Percentiles rank a stretch among this genome's conserved stretches.
Evolutionary conservation across 2,113 vertebrate species (phyloP).

Genomic region (Heterochromis multidens): DNA sequence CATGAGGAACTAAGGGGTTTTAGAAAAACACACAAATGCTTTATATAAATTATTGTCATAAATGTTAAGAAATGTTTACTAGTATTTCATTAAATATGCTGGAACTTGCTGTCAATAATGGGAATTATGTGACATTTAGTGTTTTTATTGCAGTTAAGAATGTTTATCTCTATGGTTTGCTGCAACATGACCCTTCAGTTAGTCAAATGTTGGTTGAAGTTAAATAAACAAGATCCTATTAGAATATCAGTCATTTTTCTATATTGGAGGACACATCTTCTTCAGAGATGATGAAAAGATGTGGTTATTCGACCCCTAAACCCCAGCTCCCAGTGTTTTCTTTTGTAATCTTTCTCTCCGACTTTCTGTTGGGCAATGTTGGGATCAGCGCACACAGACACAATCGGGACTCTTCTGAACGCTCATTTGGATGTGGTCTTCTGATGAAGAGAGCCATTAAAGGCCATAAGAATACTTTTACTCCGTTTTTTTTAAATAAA

Average conservation of each 20-base stretch:
- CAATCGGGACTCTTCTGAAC: neutral
- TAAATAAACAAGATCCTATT: neutral
- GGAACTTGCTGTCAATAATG: neutral
- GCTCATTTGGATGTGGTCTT: neutral
- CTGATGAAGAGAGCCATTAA: neutral
- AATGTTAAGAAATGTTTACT: neutral
- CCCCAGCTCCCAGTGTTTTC: neutral
- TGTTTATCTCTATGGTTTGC: neutral
- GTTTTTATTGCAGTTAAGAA: neutral
- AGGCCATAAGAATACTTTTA: neutral
- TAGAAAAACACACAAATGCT: neutral
- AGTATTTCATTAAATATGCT: neutral
- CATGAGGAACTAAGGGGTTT: neutral
- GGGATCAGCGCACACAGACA: neutral
- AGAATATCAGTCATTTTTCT: neutral
- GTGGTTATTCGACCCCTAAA: neutral
- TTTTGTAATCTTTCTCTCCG: neutral
- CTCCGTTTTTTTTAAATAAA: neutral
- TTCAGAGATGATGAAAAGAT: neutral
- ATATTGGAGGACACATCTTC: neutral
- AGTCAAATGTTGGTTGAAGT: neutral
- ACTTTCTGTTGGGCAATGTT: constrained; percentile 45
- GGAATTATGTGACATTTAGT: neutral
- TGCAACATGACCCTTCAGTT: neutral
- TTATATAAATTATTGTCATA: neutral